Evolutionary conservation across 1,140 invertebrate species (phyloP), one percentile per base, ranked within the genome.

Genomic region (Cydia strobilella): DNA sequence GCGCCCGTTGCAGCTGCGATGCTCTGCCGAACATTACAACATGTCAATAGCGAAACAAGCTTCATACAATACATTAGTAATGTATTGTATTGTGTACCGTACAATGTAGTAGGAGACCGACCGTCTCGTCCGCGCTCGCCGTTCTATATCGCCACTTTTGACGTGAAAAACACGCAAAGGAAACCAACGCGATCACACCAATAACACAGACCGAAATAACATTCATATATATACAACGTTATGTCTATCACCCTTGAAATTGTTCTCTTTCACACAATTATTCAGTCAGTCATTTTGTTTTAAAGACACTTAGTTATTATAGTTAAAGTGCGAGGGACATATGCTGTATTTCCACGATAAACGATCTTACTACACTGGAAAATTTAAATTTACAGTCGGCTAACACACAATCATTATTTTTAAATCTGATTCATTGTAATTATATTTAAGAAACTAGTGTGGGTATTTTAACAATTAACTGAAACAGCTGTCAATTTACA

Each of bases 1-100:
- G 91, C 89, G 85, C 91, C 91, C 91, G 91, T 93, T 74, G 91
- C 91, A 91, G 91, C 91, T 78, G 91, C 91, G 86, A 93, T 93
- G 83, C 91, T 93, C 91, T 93, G 76, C 13, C 74, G 51, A 45
- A 74, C 65, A 81, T 74, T 54, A 54, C 65, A 73, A 27, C 51
- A 74, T 48, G n/a, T 59, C 54, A 59, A 59, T 13, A 59, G 23
- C 12, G 0, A 59, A 59, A 20, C 15, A 54, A 18, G 1, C 13
- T n/a, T 54, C 15, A 54, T 18, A 0, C 5, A 54, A 20, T 9
- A 59, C 1, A 42, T 1, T 39, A 7, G 35, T 42, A 45, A 45
- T 45, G 42, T 45, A 45, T 15, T 45, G n/a, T 23, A 12, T n/a
- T n/a, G n/a, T n/a, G n/a, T n/a, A n/a, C n/a, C 15, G n/a, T n/a